phyloP scores from a whole-genome alignment of 2,888 invertebrate genomes.

The Clivina fossor region DNA sequence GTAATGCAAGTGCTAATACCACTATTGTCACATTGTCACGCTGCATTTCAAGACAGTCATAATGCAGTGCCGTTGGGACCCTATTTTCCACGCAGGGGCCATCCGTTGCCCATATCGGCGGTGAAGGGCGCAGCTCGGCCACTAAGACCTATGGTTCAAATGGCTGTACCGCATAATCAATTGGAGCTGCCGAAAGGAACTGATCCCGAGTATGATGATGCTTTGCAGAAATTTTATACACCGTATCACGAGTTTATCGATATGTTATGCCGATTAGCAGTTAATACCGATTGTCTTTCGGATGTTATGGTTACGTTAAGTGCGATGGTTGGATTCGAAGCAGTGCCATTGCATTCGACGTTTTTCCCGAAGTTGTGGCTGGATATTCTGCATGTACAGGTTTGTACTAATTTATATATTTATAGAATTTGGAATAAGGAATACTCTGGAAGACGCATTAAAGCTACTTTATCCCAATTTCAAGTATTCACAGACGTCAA shows the following conservation, averaged over 20 bases:
- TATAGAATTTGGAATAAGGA: conserved; percentile 12
- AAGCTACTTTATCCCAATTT: too few relatives aligned
- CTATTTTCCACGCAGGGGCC: conserved; percentile 73
- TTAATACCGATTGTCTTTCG: conserved; percentile 83
- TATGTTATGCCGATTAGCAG: conserved; percentile 82
- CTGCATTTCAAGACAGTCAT: conserved; percentile 74
- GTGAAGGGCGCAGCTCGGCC: conserved; percentile 69
- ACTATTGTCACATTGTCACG: conserved; percentile 81
- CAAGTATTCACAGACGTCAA: too few relatives aligned
- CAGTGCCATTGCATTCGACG: conserved; percentile 82
- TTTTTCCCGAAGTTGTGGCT: conserved; percentile 92
- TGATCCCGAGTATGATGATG: conserved; percentile 76
- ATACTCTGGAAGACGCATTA: neutral
- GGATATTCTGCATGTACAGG: conserved; percentile 79
- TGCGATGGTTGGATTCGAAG: conserved; percentile 89
- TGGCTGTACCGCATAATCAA: conserved; percentile 78
- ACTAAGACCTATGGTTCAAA: conserved; percentile 79
- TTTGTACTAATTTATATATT: conserved; percentile 48
- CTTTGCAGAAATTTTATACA: conserved; percentile 74
- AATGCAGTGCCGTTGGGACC: conserved; percentile 72
- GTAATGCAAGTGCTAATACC: conserved; percentile 82
- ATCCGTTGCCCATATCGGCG: conserved; percentile 58
- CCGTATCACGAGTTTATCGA: conserved; percentile 92
- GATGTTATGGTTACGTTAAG: conserved; percentile 84
- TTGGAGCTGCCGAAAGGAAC: conserved; percentile 70